phyloP scores from a whole-genome alignment of 2,797 vertebrate species.

The Geotria australis region DNA sequence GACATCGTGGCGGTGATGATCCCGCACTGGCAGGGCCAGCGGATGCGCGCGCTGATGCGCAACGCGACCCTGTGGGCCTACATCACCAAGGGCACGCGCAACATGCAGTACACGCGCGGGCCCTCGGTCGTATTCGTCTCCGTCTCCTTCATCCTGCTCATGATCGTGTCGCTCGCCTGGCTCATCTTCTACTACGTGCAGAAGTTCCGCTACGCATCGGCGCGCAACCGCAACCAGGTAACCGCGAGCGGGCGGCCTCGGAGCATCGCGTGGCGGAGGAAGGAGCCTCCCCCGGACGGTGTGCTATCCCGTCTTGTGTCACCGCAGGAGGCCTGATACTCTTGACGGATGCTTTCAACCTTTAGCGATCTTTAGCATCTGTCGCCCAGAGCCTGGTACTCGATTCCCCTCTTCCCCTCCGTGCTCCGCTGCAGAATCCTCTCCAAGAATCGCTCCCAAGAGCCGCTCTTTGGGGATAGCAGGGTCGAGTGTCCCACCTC shows the following conservation, averaged over 20 bases:
- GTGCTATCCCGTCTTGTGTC: no score
- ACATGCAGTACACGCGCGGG: slow-evolving; percentile 41
- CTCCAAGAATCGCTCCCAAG: no score
- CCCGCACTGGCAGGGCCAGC: slow-evolving; percentile 53
- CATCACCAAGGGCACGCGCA: slow-evolving; percentile 41
- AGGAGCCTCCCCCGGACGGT: no score
- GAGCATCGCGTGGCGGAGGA: no score
- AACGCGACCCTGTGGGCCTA: slow-evolving; percentile 63
- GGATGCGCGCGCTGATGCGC: slow-evolving; percentile 58
- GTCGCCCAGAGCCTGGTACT: no score
- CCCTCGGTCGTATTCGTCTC: slow-evolving; percentile 82
- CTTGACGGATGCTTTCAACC: no score
- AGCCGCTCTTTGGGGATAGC: no score
- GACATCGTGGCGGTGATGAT: slow-evolving; percentile 89
- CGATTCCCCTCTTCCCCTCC: no score
- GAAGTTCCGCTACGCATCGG: slow-evolving; percentile 68
- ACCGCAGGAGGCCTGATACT: no score
- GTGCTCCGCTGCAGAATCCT: no score
- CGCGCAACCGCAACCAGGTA: slow-evolving; percentile 75
- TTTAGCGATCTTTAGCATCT: no score
- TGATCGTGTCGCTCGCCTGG: slow-evolving; percentile 91
- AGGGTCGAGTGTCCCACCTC: no score
- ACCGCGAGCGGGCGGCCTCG: slow-evolving; percentile 1
- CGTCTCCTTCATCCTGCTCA: slow-evolving; percentile 83
- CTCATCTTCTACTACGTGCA: slow-evolving; percentile 97